Base-by-base conservation (phyloP, 92 coral and sea anemone genomes). In the Epizoanthus illoricatus region DNA sequence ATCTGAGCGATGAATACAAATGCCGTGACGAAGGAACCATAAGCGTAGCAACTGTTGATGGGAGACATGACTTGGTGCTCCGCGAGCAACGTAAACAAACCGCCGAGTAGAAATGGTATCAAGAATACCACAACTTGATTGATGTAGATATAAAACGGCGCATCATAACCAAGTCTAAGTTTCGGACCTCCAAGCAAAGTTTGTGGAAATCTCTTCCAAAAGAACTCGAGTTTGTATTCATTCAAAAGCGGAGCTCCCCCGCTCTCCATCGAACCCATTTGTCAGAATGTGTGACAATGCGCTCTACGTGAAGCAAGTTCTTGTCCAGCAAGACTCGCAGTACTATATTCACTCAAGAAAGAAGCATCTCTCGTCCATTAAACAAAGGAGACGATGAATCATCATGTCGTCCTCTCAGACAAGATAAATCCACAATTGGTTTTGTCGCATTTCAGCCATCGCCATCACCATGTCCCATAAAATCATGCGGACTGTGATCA, bases 171-270 rank as follows among this genome's bases (percentile, higher is more conserved):
- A 28, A 93, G 93, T 33, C 87, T 87, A n/a, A 92, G 90, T 86
- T 94, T 90, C 39, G 90, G 64, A 20, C 98, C 98, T 19, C 98
- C 98, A 5, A 94, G 74, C 18, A 96, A 76, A 12, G 98, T 93
- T 57, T 93, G 98, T 3, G 94, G 96, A 66, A 93, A 96, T 23
- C 98, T 87, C 73, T 93, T 93, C 81, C 85, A 75, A 89, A 96
- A 93, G 91, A 96, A 96, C 61, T 94, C 94, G 18, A 93, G 98
- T 90, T 96, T 96, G 84, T 96, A 96, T 73, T 96, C 98, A 90
- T 96, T 96, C 65, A 96, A 81, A 57, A 96, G 88, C 84, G 98
- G 98, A 21, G 98, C 98, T 66, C 97, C 89, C 41, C 88, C 94
- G 7, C 92, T 86, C 54, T 91, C 96, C 87, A 85, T 84, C 13